Evolutionary conservation across 2,888 invertebrate species (phyloP).

Genomic region (Pyrgus malvae): DNA sequence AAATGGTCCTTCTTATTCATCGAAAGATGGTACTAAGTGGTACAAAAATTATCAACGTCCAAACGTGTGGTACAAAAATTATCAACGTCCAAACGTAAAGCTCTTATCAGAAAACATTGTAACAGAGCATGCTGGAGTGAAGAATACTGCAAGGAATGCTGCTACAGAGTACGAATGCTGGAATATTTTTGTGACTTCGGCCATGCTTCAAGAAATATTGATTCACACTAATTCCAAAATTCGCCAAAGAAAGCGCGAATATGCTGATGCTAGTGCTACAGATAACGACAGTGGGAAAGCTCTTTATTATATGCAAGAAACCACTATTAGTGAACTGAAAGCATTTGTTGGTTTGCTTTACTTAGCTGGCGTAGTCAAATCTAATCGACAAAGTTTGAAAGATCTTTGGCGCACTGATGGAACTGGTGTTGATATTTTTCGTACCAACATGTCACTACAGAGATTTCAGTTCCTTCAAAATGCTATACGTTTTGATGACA

Average conservation of each 20-base stretch:
- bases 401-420: slow-evolving; percentile 38
- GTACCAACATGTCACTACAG: slow-evolving; percentile 33
- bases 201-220: not conserved
- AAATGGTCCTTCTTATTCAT: slow-evolving; percentile 8
- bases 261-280: too few relatives aligned
- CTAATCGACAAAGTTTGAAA: slow-evolving; percentile 29
- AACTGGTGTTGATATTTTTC: slow-evolving; percentile 38
- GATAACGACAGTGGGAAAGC: too few relatives aligned
- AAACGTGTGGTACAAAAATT: too few relatives aligned
- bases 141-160: not conserved
- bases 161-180: slow-evolving; percentile 1
- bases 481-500: slow-evolving; percentile 35
- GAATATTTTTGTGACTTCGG: not conserved
- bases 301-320: not conserved
- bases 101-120: slow-evolving; percentile 6
- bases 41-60: not conserved
- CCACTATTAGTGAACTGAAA: slow-evolving; percentile 26
- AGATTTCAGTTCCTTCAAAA: slow-evolving; percentile 36
- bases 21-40: slow-evolving; percentile 10
- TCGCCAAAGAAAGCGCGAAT: not conserved
- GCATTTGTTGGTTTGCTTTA: slow-evolving; percentile 35
- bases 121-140: slow-evolving; percentile 1
- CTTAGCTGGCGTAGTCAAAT: slow-evolving; percentile 28
- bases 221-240: not conserved
- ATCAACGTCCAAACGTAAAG: slow-evolving; percentile 2